Base-by-base conservation (phyloP, 2,888 invertebrate species). In the Nemotelus nigrinus region DNA sequence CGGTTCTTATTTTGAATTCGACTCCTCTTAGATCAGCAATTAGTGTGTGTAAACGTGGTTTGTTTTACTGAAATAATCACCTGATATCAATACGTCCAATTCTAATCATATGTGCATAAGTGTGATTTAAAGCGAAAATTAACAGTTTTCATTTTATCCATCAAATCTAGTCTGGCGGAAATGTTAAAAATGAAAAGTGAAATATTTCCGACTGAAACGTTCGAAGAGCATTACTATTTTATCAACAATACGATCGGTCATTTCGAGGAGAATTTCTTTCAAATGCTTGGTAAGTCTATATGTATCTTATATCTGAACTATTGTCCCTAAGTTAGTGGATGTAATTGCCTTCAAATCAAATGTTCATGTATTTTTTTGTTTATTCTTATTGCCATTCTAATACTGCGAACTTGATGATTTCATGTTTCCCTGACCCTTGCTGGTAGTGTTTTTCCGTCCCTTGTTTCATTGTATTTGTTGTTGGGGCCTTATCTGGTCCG, bases 151-250 rank as follows among this genome's bases (percentile, higher is more conserved):
- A 60, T 60, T 60, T 60, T 25, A 25, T 25, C 25, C 25, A 25
- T 25, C 25, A 25, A 74, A 48, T 77, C 84, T 85, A 85, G 71
- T 83, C 83, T 79, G 25, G 39, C 39, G 47, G 77, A 76, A 81
- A 86, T 86, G 83, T 82, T 87, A 75, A 86, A 84, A 82, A 86
- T 86, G 86, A 86, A 86, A 84, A 86, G 85, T 80, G 86, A 87
- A 83, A 84, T 85, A 80, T 81, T 86, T 80, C 81, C 83, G 60
- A 83, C 82, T 79, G 84, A 82, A 78, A 82, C 83, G 68, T 86
- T 85, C 78, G 87, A 87, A 72, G 87, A 86, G 64, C 67, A 74
- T 48, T 77, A 58, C 50, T 79, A 78, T 72, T 78, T 79, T 50
- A 48, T 78, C 8, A 74, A 75, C 65, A 76, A 65, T 71, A 57